Evolutionary conservation across 37 sponge, comb jelly and placozoan genomes (phyloP).

Genomic region (Chondrilla cf. caribensis): DNA sequence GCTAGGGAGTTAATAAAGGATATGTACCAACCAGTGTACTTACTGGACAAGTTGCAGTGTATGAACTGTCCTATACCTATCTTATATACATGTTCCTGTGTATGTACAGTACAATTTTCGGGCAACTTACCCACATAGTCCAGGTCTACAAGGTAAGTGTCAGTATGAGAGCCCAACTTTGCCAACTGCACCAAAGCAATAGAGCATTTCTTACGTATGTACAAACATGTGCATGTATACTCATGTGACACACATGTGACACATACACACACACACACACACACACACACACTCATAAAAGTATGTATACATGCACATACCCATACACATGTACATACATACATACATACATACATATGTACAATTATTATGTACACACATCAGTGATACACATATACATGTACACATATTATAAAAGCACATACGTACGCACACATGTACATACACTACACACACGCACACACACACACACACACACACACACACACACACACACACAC

Average conservation of each 20-base stretch:
- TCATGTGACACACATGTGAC: background rate
- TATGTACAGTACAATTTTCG: too few relatives aligned
- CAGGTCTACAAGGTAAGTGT: conserved; percentile 89
- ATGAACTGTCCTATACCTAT: too few relatives aligned
- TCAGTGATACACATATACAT: background rate
- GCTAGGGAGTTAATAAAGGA: too few relatives aligned
- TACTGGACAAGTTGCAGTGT: too few relatives aligned
- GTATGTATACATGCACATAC: background rate
- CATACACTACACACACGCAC: background rate
- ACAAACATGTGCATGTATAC: background rate
- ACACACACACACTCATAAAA: conserved; percentile 8
- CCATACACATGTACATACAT: background rate
- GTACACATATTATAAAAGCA: too few relatives aligned
- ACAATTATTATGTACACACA: conserved; percentile 1
- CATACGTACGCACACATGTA: background rate
- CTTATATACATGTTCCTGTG: too few relatives aligned
- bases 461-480: background rate
- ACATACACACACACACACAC: conserved; percentile 17
- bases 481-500: background rate
- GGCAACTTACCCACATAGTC: conserved; percentile 82
- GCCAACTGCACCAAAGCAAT: too few relatives aligned
- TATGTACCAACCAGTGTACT: too few relatives aligned
- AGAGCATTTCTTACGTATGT: background rate
- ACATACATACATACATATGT: background rate
- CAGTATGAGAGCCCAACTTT: conserved; percentile 38